Base-by-base conservation (phyloP, 2,888 invertebrate species). In the Eupeodes latifasciatus region DNA sequence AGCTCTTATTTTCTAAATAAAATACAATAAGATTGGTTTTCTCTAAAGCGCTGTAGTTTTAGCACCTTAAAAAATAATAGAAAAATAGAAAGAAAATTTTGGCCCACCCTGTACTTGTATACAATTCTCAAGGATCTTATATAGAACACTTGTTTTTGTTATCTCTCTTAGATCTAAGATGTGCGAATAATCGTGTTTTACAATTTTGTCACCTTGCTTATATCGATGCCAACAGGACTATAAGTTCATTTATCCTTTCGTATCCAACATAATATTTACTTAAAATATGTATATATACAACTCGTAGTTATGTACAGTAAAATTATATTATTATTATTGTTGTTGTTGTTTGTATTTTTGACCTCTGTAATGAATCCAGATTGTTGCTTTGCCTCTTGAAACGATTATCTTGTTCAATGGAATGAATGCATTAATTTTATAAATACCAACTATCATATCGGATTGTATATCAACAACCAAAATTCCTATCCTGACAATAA, bases 341-440 rank as follows among this genome's bases (percentile, higher is more conserved):
- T 49, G 16, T 44, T 9, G 19, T 19, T 40, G 12, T 44, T 36
- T 59, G 53, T 27, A 14, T 53, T 62, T 69, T 27, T 71, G 76
- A 59, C 47, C 55, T 76, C 55, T 77, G 55, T 55, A 76, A 87
- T 84, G 79, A 53, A 67, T 80, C 27, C 77, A 84, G 72, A 66
- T 77, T 86, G 83, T 71, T 75, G 71, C 51, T 66, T 44, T 67
- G 85, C 67, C 86, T 75, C 85, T 78, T 85, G 61, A 88, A 88
- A 88, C 81, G 85, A 88, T 88, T 88, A 88, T 88, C 88, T 62
- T 88, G 88, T 88, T 88, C 85, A 88, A 81, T 84, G 62, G 47
- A 77, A 81, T 88, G 81, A 85, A 85, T 88, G 81, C 78, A 88
- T 81, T 88, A 85, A 85, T 75, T 74, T 69, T 67, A 69, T 53